A percentile compares a stretch with the other conserved stretches of the same genome.
phyloP scores from a whole-genome alignment of 2,113 vertebrate genomes.

The Smithornis capensis region DNA sequence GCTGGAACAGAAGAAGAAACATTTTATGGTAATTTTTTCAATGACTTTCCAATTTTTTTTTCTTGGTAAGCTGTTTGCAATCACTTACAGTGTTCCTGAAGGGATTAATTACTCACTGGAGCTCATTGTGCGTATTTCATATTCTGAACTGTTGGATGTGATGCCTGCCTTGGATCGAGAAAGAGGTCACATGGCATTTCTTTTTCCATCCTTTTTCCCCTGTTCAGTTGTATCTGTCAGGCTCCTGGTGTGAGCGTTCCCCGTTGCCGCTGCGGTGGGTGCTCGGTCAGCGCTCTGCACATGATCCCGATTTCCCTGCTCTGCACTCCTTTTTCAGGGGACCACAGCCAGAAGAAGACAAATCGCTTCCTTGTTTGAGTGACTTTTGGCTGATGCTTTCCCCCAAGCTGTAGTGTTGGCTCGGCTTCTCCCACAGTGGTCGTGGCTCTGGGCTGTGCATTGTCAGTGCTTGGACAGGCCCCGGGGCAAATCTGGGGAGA shows the following conservation, averaged over 20 bases:
- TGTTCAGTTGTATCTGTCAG: background rate
- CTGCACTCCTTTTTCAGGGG: background rate
- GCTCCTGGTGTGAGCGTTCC: background rate
- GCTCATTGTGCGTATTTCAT: constrained; percentile 27
- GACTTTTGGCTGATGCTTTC: constrained; percentile 50
- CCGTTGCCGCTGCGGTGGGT: background rate
- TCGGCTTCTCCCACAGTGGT: background rate
- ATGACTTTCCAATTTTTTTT: constrained; percentile 37
- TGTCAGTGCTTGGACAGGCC: background rate
- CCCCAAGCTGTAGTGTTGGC: background rate
- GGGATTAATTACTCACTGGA: constrained; percentile 42
- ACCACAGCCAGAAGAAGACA: constrained; percentile 37
- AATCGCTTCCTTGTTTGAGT: constrained; percentile 58
- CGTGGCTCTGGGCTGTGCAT: background rate
- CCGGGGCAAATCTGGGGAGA: background rate
- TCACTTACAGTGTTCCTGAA: constrained; percentile 48
- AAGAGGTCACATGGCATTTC: background rate
- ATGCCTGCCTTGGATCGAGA: background rate
- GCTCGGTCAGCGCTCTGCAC: rapidly evolving
- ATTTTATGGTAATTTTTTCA: constrained; percentile 32
- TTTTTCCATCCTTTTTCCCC: background rate
- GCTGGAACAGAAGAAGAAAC: background rate
- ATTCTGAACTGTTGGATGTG: constrained; percentile 19
- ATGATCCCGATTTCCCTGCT: background rate
- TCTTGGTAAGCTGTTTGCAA: constrained; percentile 51